Evolutionary conservation across 2,113 vertebrate species (phyloP).

Genomic region (Pica pica): DNA sequence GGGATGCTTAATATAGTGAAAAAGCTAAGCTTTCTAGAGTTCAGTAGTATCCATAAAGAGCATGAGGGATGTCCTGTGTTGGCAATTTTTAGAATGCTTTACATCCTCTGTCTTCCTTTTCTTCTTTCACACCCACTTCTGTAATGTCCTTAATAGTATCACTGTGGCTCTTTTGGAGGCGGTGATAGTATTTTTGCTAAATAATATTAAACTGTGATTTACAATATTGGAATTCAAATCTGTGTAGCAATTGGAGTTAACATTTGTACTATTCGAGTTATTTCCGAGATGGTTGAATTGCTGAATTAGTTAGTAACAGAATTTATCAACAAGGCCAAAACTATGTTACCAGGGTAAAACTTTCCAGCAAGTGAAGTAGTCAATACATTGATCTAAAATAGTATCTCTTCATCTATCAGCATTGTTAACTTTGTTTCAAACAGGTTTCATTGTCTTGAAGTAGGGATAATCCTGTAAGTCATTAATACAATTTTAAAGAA

Average conservation of each 20-base stretch:
- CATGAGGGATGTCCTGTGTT: constrained; percentile 1
- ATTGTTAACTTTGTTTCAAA: neutral
- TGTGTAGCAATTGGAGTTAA: neutral
- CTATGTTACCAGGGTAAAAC: neutral
- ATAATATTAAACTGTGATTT: neutral
- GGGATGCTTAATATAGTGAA: neutral
- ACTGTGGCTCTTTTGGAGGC: neutral
- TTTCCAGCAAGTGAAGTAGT: neutral
- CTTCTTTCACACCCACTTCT: neutral
- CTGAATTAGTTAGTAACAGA: neutral
- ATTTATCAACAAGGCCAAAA: neutral
- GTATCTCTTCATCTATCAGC: neutral
- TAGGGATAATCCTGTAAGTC: neutral
- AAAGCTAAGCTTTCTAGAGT: constrained; percentile 13
- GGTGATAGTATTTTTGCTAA: neutral
- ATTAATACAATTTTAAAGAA: neutral
- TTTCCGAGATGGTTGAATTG: neutral
- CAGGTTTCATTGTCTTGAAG: neutral
- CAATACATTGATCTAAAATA: neutral
- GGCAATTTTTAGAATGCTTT: constrained; percentile 10
- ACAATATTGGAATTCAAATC: neutral
- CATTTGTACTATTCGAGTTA: neutral
- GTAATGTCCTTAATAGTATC: neutral
- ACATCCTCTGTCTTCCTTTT: neutral
- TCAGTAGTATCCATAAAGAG: constrained; percentile 30